These are phyloP conservation scores for Conomelus anceps DNA, from an alignment of 2,888 invertebrate genomes.

Conservation along the genomic window DNA sequence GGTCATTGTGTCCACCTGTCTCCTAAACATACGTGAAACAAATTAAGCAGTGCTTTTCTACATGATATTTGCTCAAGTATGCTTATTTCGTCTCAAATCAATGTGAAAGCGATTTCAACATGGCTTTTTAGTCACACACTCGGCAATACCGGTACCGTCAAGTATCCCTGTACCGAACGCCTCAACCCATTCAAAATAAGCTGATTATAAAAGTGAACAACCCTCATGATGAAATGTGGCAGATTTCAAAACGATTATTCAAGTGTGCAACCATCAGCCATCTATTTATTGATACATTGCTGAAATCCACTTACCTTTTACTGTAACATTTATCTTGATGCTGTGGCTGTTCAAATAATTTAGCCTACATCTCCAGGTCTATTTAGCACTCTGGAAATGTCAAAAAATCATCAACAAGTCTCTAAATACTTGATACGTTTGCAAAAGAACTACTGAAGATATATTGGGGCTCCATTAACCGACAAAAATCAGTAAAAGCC, in stretches of 20 bases:
- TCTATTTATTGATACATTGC: not conserved
- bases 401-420: not conserved
- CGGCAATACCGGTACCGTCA: too few relatives aligned
- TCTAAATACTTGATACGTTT: not conserved
- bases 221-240: too few relatives aligned
- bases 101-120: too few relatives aligned
- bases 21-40: not conserved
- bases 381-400: not conserved
- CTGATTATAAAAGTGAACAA: too few relatives aligned
- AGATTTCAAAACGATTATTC: not conserved
- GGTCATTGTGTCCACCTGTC: not conserved
- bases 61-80: not conserved
- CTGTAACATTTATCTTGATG: not conserved
- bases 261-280: not conserved
- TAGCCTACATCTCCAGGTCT: not conserved
- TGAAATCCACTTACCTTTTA: not conserved
- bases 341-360: not conserved
- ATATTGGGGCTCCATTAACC: too few relatives aligned
- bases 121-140: too few relatives aligned
- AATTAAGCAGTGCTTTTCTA: not conserved
- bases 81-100: too few relatives aligned
- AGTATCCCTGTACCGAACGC: too few relatives aligned
- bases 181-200: too few relatives aligned
- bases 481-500: too few relatives aligned
- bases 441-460: not conserved